Base-by-base conservation (phyloP, 2,113 vertebrate genomes). In the Rallus limicola region DNA sequence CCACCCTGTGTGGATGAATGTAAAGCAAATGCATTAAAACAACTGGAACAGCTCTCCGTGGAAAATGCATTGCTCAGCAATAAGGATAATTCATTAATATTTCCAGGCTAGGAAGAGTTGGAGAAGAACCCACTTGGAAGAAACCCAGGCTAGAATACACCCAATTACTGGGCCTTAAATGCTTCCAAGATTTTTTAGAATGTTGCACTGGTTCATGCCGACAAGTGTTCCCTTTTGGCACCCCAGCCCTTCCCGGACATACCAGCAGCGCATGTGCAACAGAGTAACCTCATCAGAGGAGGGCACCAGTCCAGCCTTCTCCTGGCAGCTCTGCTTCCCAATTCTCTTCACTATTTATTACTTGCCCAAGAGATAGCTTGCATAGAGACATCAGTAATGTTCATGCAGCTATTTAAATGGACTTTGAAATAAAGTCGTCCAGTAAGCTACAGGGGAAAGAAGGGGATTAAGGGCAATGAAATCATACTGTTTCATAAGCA, bases 181-280 rank as follows among this genome's bases (percentile, higher is more conserved):
- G 81, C 44, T 97, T 97, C 95, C 95, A 96, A 94, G 92, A 86
- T 86, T 96, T 96, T 96, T 96, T 90, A 88, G 82, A 86, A 88
- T 10, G 86, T 86, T 95, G 58, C 2, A 11, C 80, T 88, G 44
- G 62, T 78, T 96, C 88, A 86, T 65, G 77, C 56, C 0, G 34
- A 93, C 68, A 48, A 94, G 59, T 79, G 88, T 71, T 97, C 76
- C 79, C 77, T 95, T 88, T 85, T 94, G 95, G 86, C 93, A 93
- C 58, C 48, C 58, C 86, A 96, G 86, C 77, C 83, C 62, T 89
- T 76, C 58, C 74, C 3, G 3, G 70, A 55, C 77, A 82, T 79
- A 50, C 58, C 88, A 92, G 28, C 40, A 48, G 70, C 0, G 4
- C 16, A 34, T 76, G 48, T 69, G 74, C 78, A 92, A 69, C 65